Conservation (phyloP, 37 sponge, comb jelly and placozoan species). For the Chondrosia reniformis region DNA sequence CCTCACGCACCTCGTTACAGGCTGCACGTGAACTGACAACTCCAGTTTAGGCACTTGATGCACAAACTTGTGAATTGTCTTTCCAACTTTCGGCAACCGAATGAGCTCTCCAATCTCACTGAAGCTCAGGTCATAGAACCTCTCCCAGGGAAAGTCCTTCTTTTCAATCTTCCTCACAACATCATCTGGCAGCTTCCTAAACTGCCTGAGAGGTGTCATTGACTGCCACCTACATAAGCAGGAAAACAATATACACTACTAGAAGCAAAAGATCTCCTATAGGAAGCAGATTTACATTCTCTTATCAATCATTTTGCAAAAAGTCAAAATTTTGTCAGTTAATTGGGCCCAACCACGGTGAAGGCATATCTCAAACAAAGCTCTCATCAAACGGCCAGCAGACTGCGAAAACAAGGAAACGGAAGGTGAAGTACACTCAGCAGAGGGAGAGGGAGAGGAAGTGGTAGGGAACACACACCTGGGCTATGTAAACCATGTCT, state of each 20-base stretch:
- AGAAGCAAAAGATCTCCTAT: neutral
- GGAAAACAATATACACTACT: neutral
- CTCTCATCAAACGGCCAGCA: slow-evolving; percentile 93
- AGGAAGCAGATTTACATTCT: slow-evolving; percentile 68
- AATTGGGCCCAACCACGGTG: slow-evolving; percentile 96
- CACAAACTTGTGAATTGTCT: slow-evolving; percentile 93
- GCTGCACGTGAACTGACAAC: slow-evolving; percentile 93
- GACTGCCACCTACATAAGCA: slow-evolving; percentile 85
- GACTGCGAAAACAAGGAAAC: slow-evolving; percentile 43
- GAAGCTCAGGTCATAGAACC: slow-evolving; percentile 88
- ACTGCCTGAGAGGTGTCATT: slow-evolving; percentile 98
- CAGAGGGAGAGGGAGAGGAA: neutral
- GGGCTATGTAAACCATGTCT: slow-evolving; percentile 98
- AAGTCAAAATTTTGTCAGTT: slow-evolving; percentile 74
- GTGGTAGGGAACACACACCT: too few relatives aligned
- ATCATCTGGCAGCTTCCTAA: slow-evolving; percentile 95
- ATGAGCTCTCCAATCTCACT: slow-evolving; percentile 97
- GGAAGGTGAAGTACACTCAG: neutral
- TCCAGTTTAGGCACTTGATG: slow-evolving; percentile 97
- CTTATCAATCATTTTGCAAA: slow-evolving; percentile 97
- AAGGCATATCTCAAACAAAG: slow-evolving; percentile 93
- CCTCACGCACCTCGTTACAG: slow-evolving; percentile 90
- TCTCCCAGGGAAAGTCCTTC: slow-evolving; percentile 96
- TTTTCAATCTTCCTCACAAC: slow-evolving; percentile 94
- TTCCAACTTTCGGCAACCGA: slow-evolving; percentile 97